Conservation (phyloP, 1,140 invertebrate species). For the Chrysopa pallens region DNA sequence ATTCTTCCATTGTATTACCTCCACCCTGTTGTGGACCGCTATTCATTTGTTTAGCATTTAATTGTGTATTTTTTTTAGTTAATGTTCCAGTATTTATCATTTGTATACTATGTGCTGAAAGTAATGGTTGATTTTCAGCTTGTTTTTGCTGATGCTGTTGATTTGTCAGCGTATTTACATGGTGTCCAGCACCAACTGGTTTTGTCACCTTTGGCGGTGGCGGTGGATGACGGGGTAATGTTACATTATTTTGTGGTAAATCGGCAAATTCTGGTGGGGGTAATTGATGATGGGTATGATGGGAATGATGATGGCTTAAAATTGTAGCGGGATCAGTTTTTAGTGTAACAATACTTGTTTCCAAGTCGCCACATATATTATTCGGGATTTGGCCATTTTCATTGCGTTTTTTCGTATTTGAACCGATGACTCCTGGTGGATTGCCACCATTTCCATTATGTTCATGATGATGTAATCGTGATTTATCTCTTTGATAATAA, state of each 20-base stretch:
- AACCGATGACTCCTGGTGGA: slow-evolving; percentile 26
- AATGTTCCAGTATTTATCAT: slow-evolving; percentile 44
- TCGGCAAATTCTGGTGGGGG: slow-evolving; percentile 62
- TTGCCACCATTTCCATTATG: slow-evolving; percentile 18
- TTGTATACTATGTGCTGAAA: slow-evolving; percentile 43
- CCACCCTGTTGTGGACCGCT: no score
- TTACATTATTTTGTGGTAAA: slow-evolving; percentile 45
- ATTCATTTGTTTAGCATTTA: slow-evolving; percentile 31
- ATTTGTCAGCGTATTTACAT: slow-evolving; percentile 33
- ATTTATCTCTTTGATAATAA: slow-evolving; percentile 82
- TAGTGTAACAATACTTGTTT: slow-evolving; percentile 42
- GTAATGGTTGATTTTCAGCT: slow-evolving; percentile 38
- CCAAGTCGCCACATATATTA: slow-evolving; percentile 61
- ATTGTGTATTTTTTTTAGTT: slow-evolving; percentile 43
- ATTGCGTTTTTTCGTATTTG: slow-evolving; percentile 44
- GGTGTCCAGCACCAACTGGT: slow-evolving; percentile 16
- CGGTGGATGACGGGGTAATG: slow-evolving; percentile 43
- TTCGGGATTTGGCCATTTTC: slow-evolving; percentile 73
- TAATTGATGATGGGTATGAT: slow-evolving; percentile 49
- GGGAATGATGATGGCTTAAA: slow-evolving; percentile 42
- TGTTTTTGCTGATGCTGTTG: slow-evolving; percentile 41
- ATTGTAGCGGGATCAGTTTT: slow-evolving; percentile 48
- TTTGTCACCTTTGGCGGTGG: slow-evolving; percentile 52
- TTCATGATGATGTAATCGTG: slow-evolving; percentile 40
- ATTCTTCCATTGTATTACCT: slow-evolving; percentile 52